Evolutionary conservation across 2,797 vertebrate genomes (phyloP).

Genomic region (Peromyscus melanophrys): DNA sequence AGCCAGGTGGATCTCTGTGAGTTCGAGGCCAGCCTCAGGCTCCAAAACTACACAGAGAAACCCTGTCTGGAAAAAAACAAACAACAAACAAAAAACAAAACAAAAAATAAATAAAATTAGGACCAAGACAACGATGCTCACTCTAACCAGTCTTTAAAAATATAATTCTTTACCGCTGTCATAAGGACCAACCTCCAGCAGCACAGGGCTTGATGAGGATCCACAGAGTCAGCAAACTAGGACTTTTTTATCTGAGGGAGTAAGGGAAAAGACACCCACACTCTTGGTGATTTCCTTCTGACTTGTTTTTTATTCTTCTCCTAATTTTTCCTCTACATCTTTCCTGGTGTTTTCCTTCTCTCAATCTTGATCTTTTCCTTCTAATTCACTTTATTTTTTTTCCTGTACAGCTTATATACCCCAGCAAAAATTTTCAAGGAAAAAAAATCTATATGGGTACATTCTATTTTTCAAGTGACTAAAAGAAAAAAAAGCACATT

Average conservation of each 20-base stretch:
- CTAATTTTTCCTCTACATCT: background rate
- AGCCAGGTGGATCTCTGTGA: too few species aligned
- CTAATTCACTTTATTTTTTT: background rate
- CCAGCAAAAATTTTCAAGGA: background rate
- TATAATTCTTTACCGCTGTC: background rate
- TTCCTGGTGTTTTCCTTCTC: background rate
- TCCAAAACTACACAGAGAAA: too few species aligned
- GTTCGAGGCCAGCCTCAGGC: too few species aligned
- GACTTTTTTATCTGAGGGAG: background rate
- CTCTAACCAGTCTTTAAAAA: background rate
- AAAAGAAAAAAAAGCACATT: background rate
- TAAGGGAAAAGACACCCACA: background rate
- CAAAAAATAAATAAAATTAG: too few species aligned
- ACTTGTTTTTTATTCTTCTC: background rate
- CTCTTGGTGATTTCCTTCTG: background rate
- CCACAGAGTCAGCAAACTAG: background rate
- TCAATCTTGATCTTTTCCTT: background rate
- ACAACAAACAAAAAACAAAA: too few species aligned
- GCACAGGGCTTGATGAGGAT: background rate
- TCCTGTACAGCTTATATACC: background rate
- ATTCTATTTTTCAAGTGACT: background rate
- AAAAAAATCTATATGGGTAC: background rate
- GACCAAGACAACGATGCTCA: background rate
- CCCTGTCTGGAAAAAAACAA: too few species aligned
- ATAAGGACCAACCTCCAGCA: background rate